These are phyloP conservation scores for Parascotia fuliginaria DNA, from an alignment of 2,888 invertebrate genomes.

Conservation along the genomic window DNA sequence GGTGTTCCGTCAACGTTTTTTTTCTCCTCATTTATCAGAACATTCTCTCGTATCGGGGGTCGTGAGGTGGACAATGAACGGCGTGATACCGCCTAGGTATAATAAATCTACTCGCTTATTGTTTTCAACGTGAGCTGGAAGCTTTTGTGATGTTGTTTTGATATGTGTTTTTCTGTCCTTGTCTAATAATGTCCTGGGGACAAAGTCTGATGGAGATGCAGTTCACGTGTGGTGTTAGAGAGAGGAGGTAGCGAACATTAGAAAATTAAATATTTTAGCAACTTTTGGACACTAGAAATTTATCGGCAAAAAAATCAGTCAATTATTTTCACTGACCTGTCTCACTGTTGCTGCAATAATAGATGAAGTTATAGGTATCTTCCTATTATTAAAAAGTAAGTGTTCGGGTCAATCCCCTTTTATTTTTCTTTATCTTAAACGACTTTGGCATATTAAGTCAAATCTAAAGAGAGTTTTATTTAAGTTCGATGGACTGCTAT, in stretches of 20 bases:
- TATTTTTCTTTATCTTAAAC: background rate
- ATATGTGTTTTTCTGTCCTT: conserved; percentile 27
- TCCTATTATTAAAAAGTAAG: conserved; percentile 1
- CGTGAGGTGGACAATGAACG: conserved; percentile 51
- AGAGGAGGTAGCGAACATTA: conserved; percentile 13
- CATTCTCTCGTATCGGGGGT: conserved; percentile 34
- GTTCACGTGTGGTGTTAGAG: background rate
- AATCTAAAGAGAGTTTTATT: background rate
- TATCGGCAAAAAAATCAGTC: too few relatives aligned
- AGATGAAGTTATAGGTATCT: too few relatives aligned
- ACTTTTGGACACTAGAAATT: too few relatives aligned
- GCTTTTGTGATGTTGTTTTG: conserved; percentile 23
- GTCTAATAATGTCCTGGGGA: conserved; percentile 39
- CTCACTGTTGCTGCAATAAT: too few relatives aligned
- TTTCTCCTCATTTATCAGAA: conserved; percentile 23
- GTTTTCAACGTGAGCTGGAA: conserved; percentile 21
- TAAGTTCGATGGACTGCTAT: conserved; percentile 10
- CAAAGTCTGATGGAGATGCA: conserved; percentile 43
- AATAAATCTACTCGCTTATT: conserved; percentile 29
- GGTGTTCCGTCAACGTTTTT: conserved; percentile 37
- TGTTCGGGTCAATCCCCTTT: conserved; percentile 16
- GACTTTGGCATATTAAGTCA: conserved; percentile 1
- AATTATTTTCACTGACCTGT: too few relatives aligned
- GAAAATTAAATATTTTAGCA: too few relatives aligned
- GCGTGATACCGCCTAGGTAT: conserved; percentile 43